Evolutionary conservation across 1,140 invertebrate genomes (phyloP).

Genomic region (Acromyrmex echinatior): DNA sequence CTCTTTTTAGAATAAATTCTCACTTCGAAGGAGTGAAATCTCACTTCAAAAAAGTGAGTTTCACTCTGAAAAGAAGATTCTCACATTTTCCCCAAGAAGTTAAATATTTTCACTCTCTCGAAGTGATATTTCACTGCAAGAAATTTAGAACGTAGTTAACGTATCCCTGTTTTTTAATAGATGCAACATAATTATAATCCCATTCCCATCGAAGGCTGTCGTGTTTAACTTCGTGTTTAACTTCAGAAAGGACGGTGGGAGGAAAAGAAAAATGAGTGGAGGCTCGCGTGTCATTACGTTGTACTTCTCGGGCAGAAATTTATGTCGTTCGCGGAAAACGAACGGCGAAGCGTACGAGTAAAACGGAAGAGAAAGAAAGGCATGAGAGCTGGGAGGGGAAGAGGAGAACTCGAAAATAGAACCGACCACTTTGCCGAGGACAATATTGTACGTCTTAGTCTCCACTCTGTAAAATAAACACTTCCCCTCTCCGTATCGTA

Average conservation of each 20-base stretch:
- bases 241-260: not conserved
- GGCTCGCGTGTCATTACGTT: constrained; percentile 73
- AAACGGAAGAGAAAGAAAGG: not conserved
- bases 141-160: not conserved
- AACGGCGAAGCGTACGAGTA: not conserved
- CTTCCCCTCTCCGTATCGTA: not conserved
- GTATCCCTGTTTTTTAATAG: not conserved
- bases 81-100: too few species aligned
- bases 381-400: too few species aligned
- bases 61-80: too few species aligned
- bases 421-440: constrained; percentile 65
- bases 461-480: constrained; percentile 74
- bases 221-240: not conserved
- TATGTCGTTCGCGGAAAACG: constrained; percentile 68
- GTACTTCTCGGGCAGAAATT: constrained; percentile 72
- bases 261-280: constrained; percentile 46
- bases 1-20: too few species aligned
- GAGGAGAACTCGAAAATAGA: constrained; percentile 33
- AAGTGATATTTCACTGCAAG: too few species aligned
- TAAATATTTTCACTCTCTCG: too few species aligned
- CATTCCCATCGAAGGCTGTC: not conserved
- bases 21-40: too few species aligned
- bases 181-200: constrained; percentile 8
- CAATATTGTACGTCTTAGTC: constrained; percentile 70
- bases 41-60: too few species aligned